Evolutionary conservation across 2,888 invertebrate species (phyloP), one percentile per base, ranked within the genome.

Genomic region (Incurvaria masculella): DNA sequence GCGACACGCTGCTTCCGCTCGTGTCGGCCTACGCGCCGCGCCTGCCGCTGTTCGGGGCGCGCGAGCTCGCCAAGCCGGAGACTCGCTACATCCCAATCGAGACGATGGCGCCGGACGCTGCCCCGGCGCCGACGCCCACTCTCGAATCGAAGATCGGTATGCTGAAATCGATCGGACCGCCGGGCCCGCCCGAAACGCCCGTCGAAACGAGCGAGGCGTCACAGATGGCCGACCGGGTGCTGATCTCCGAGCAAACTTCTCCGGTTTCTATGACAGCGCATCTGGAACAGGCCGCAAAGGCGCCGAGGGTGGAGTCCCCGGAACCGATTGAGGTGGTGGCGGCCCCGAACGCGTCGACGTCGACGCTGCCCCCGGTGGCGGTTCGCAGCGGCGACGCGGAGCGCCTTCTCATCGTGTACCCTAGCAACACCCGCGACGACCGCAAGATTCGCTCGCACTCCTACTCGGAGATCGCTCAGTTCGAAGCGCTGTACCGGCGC

Each of bases 1-100:
- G 89, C 46, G 87, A 89, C 63, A 90, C 89, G 0, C 72, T 91
- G 2, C 65, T 90, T 46, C 90, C 90, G 0, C 64, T 91, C 5
- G 89, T 91, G 10, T 89, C 89, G 14, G 87, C 87, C 42, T 89
- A 90, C 64, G 89, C 90, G 1, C 90, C 91, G 0, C 84, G 84
- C 49, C 83, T 90, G 52, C 83, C 84, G 10, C 80, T 83, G 55
- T 82, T 84, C 56, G 80, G 81, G 3, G 64, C 68, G 1, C 65
- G 72, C 17, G 78, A 79, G 53, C 58, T 67, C 8, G 69, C 72
- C 40, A 81, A 69, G 51, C 73, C 80, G 4, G 74, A 76, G 5
- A 81, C 84, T 1, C 80, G 85, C 45, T 87, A 85, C 57, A 86
- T 87, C 51, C 87, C 87, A 2, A 82, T 82, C 39, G 72, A 76